phyloP scores from a whole-genome alignment of 2,888 invertebrate genomes.

The Limnephilus marmoratus region DNA sequence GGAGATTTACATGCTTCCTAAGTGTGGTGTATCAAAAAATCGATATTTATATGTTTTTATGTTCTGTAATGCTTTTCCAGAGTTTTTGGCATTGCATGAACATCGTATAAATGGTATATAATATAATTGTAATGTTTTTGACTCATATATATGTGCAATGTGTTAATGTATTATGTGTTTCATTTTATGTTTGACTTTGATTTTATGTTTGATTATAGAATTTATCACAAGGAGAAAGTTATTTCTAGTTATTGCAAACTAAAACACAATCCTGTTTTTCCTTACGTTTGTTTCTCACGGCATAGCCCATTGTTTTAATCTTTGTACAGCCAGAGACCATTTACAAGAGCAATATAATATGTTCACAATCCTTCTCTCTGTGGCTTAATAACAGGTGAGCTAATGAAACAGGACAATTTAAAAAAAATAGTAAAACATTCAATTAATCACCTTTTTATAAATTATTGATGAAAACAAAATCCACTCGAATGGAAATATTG shows the following conservation, averaged over 20 bases:
- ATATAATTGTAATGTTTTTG: no score
- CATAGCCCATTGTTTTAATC: background rate
- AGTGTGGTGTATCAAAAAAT: no score
- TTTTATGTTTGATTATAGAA: background rate
- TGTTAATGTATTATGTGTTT: background rate
- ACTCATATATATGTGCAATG: background rate
- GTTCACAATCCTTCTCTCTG: background rate
- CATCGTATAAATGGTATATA: no score
- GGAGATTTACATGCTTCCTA: no score
- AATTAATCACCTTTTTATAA: no score
- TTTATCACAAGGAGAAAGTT: background rate
- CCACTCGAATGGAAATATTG: no score
- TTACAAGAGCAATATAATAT: background rate
- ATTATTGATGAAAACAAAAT: no score
- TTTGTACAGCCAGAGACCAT: background rate
- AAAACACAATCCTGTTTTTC: background rate
- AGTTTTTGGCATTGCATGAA: no score
- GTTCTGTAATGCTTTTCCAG: no score
- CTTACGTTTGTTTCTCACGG: background rate
- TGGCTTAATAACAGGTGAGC: background rate
- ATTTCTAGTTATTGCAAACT: background rate
- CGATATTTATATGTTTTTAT: no score
- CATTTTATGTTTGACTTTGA: background rate
- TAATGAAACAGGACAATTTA: no score
- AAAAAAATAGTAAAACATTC: no score